Percentiles rank a stretch among this genome's conserved stretches.
Conservation (phyloP, 2,797 vertebrate species). For the Tachyglossus aculeatus region DNA sequence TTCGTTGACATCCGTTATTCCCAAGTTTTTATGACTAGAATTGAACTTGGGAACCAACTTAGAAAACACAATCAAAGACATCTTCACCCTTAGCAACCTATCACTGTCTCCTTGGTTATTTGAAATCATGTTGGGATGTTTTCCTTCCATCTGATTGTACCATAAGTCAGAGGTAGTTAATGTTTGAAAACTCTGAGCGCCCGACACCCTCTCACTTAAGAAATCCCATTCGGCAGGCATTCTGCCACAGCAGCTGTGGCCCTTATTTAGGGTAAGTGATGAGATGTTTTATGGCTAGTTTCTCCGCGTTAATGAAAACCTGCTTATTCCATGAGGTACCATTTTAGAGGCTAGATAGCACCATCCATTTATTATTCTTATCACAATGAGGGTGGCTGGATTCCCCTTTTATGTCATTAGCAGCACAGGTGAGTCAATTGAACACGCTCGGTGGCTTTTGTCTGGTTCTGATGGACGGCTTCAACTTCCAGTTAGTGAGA, state of each 20-base stretch:
- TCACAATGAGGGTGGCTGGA: background rate
- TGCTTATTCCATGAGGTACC: background rate
- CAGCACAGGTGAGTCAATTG: background rate
- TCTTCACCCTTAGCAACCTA: background rate
- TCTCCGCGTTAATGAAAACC: background rate
- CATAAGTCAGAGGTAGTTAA: background rate
- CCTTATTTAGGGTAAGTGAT: background rate
- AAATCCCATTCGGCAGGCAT: background rate
- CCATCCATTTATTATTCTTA: constrained; percentile 2
- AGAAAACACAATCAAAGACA: too few species aligned
- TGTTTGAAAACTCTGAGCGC: fast-evolving
- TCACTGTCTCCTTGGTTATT: background rate
- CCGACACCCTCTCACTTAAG: background rate
- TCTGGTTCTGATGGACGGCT: constrained; percentile 38
- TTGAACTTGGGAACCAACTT: too few species aligned
- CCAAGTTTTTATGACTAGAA: too few species aligned
- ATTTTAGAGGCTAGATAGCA: background rate
- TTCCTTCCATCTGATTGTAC: fast-evolving
- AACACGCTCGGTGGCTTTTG: constrained; percentile 16
- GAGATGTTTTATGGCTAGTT: constrained; percentile 5
- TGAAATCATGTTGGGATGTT: background rate
- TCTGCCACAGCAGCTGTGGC: background rate
- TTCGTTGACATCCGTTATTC: too few species aligned
- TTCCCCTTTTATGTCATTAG: constrained; percentile 27
- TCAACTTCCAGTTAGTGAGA: constrained; percentile 45